Evolutionary conservation across 1,140 invertebrate species (phyloP).

Genomic region (Neotoxoptera formosana): DNA sequence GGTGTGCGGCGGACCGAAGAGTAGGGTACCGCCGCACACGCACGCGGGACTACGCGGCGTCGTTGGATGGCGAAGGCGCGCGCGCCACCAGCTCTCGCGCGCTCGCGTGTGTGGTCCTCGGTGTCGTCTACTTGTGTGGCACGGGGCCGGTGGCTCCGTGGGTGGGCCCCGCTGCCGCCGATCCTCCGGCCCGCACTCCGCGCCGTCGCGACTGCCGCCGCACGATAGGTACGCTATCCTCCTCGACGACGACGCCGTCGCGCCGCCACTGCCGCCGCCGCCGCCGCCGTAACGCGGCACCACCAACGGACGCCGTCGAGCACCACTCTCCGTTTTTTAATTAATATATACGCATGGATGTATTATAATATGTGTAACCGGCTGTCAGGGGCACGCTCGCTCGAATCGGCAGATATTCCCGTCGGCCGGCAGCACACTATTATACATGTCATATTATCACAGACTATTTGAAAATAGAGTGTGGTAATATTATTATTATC

Average conservation of each 20-base stretch:
- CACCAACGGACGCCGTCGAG: not conserved
- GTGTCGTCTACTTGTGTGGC: constrained; percentile 55
- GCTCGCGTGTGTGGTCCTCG: constrained; percentile 6
- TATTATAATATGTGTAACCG: not conserved
- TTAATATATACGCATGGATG: not conserved
- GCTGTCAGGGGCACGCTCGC: not conserved
- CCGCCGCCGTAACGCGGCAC: constrained; percentile 26
- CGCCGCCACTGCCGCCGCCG: too few species aligned
- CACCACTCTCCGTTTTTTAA: constrained; percentile 25
- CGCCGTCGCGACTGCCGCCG: constrained; percentile 18
- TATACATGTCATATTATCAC: too few species aligned
- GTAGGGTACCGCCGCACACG: not conserved
- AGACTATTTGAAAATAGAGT: too few species aligned
- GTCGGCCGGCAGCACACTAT: too few species aligned
- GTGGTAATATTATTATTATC: not conserved
- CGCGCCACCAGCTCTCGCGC: constrained; percentile 8
- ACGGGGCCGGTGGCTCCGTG: constrained; percentile 37
- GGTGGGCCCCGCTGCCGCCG: constrained; percentile 40
- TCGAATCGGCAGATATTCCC: not conserved
- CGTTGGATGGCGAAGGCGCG: not conserved
- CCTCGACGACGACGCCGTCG: not conserved
- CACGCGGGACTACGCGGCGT: not conserved
- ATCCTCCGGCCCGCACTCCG: not conserved
- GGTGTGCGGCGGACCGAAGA: not conserved
- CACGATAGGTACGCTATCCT: not conserved